Conservation (phyloP, 2,113 vertebrate species). For the Dicrurus megarhynchus region DNA sequence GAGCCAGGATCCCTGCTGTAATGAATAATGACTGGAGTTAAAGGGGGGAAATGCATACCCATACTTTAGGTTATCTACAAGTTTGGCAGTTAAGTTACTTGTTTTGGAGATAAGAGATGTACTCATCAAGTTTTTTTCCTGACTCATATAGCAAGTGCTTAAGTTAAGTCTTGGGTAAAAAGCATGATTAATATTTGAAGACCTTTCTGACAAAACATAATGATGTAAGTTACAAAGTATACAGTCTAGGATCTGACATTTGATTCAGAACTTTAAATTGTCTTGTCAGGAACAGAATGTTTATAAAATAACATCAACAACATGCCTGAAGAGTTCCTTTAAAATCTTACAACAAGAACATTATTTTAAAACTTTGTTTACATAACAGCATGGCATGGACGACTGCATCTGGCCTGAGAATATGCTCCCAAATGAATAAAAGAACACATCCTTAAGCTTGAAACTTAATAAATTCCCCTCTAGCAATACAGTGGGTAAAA, state of each 20-base stretch:
- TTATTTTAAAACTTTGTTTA: neutral
- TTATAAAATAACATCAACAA: neutral
- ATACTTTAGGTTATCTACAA: neutral
- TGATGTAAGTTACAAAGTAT: neutral
- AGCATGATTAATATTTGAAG: neutral
- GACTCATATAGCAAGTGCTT: neutral
- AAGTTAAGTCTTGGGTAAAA: neutral
- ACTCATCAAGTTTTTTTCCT: neutral
- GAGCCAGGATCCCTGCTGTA: neutral
- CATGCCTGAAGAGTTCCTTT: neutral
- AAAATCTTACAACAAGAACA: neutral
- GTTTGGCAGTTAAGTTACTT: neutral
- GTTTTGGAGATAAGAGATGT: neutral
- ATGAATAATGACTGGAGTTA: neutral
- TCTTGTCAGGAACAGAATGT: neutral
- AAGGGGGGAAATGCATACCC: neutral
- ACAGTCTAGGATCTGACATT: neutral
- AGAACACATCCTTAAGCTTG: neutral
- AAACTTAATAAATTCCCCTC: neutral
- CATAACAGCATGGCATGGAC: neutral
- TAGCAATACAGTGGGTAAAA: neutral
- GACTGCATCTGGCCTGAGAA: neutral
- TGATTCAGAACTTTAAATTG: neutral
- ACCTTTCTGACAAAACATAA: neutral
- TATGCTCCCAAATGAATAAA: neutral